Evolutionary conservation across 2,888 invertebrate species (phyloP), one percentile per base, ranked within the genome.

Genomic region (Eulithis prunata): DNA sequence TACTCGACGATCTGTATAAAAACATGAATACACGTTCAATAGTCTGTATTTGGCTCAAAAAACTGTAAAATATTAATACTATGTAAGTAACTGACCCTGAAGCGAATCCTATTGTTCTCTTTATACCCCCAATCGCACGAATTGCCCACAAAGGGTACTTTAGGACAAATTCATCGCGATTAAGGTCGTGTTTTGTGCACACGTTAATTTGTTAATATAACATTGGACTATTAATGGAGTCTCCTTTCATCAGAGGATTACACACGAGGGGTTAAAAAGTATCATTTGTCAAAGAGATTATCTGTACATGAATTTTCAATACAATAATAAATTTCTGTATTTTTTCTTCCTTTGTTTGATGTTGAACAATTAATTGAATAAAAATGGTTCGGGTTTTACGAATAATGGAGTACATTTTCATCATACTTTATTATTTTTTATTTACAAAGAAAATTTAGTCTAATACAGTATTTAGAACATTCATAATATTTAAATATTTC

Each of bases 171-270:
- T 38, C 47, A 12, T 62, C 10, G 43, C 38, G 45, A 53, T 53
- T 14, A 45, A 60, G 46, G 36, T 53, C 52, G 28, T 28, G 41
- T 43, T 54, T 41, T 51, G 51, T 45, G 46, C 14, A 60, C 41
- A 60, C 52, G 52, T 60, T 32, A 45, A 45, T 32, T 55, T 10
- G 56, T 41, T 43, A 21, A 51, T 56, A 56, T 51, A 56, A 51
- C 62, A 62, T 60, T 47, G 12, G 13, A 5, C 32, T 14, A 60
- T 54, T 56, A 62, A 32, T 49, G 41, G 21, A 13, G 13, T 52
- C 41, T 28, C 62, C 28, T 41, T 32, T 62, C 55, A 55, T 13
- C 55, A 41, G 21, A 11, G 61, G 61, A 62, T 62, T 62, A 43
- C 43, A 45, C 43, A 13, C 2, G 43, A 36, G 10, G 54, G 41